Percentiles rank a stretch among this genome's conserved stretches.
Evolutionary conservation across 35 echinoderm and acorn worm species (phyloP).

Genomic region (Stichopus chloronotus): DNA sequence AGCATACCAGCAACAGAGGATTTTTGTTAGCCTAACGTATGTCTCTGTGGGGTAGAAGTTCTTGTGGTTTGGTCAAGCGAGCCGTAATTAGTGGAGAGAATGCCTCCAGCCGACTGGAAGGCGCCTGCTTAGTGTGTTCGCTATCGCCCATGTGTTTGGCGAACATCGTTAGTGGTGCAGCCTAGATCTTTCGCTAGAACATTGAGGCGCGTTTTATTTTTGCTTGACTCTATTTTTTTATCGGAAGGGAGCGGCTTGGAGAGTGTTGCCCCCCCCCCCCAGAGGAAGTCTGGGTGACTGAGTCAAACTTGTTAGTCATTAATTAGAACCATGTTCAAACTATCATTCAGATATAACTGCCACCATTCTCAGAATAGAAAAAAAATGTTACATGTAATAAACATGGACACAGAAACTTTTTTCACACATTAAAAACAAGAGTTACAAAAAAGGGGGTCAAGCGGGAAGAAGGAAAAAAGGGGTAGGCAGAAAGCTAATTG

Average conservation of each 20-base stretch:
- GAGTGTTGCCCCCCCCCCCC: constrained; percentile 16
- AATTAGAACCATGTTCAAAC: constrained; percentile 39
- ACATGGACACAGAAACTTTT: background rate
- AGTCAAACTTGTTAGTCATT: constrained; percentile 46
- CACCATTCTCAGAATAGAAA: background rate
- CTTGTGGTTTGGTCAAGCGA: constrained; percentile 55
- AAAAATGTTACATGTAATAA: background rate
- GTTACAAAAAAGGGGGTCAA: background rate
- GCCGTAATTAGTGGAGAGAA: constrained; percentile 34
- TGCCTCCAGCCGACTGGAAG: constrained; percentile 20
- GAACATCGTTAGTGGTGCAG: constrained; percentile 11
- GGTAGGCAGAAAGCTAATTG: background rate
- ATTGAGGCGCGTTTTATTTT: constrained; percentile 15
- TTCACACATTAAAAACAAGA: background rate
- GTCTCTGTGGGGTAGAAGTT: constrained; percentile 49
- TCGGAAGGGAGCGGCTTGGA: background rate
- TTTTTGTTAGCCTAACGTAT: constrained; percentile 49
- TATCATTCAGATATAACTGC: background rate
- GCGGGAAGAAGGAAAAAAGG: background rate
- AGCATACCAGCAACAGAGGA: constrained; percentile 23
- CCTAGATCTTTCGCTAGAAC: background rate
- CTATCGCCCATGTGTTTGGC: constrained; percentile 43
- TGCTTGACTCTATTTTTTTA: background rate
- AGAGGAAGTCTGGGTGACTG: background rate
- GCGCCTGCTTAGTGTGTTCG: constrained; percentile 37